These are phyloP conservation scores for Axea sp. DNA, from an alignment of 2,888 invertebrate species.

Conservation along the genomic window DNA sequence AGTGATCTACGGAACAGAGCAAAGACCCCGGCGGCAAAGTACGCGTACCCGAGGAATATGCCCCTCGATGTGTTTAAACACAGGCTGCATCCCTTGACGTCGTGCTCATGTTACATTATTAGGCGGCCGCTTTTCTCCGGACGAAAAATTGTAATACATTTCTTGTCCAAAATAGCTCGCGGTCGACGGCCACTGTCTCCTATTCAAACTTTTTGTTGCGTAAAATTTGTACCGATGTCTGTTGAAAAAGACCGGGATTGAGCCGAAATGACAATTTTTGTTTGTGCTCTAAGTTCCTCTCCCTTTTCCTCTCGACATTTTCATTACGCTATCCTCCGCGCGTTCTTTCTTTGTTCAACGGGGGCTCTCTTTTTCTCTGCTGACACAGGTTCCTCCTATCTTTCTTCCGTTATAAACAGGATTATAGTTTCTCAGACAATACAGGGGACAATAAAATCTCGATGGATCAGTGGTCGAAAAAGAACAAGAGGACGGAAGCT, in stretches of 20 bases:
- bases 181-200: conserved; percentile 69
- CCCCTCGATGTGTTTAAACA: conserved; percentile 52
- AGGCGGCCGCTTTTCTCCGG: conserved; percentile 75
- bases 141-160: conserved; percentile 78
- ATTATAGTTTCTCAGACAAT: conserved; percentile 76
- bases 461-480: conserved; percentile 63
- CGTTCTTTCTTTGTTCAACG: conserved; percentile 12
- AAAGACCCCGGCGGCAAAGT: conserved; percentile 33
- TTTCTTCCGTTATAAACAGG: conserved; percentile 68
- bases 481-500: conserved; percentile 51
- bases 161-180: conserved; percentile 68
- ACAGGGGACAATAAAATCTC: conserved; percentile 73
- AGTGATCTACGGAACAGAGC: conserved; percentile 33
- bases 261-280: conserved; percentile 57
- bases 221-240: conserved; percentile 78
- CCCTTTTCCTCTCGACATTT: conserved; percentile 29
- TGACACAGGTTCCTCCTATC: conserved; percentile 61
- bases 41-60: conserved; percentile 18
- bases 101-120: conserved; percentile 73
- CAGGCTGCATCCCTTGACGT: conserved; percentile 66
- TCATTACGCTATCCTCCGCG: conserved; percentile 11
- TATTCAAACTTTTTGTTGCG: conserved; percentile 77
- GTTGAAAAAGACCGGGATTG: conserved; percentile 42
- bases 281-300: conserved; percentile 45
- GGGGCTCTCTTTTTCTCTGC: conserved; percentile 28